Percentiles rank a stretch among this genome's conserved stretches.
Conservation (phyloP, 2,888 invertebrate genomes). For the Rhamphomyia laevipes region DNA sequence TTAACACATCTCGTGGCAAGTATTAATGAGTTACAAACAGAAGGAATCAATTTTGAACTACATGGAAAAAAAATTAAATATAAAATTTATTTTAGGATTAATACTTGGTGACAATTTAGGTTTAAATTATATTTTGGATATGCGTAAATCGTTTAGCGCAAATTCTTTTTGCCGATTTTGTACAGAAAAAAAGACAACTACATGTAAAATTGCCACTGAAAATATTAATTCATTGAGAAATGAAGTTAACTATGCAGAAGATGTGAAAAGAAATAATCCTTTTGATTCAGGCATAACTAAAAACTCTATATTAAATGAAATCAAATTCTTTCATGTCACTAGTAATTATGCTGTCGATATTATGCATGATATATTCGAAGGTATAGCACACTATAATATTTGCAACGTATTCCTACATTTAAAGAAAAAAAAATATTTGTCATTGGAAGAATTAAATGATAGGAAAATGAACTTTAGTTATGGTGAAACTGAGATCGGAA, state of each 20-base stretch:
- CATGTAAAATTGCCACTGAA: slow-evolving; percentile 1
- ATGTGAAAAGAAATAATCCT: not conserved
- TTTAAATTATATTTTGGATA: slow-evolving; percentile 4
- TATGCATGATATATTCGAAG: slow-evolving; percentile 11
- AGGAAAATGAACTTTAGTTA: slow-evolving; percentile 2
- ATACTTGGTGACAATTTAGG: slow-evolving; percentile 5
- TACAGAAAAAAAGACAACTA: not conserved
- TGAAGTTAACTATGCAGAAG: slow-evolving; percentile 2
- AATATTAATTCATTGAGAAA: slow-evolving; percentile 2
- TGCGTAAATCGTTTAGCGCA: slow-evolving; percentile 5
- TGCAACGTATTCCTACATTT: slow-evolving; percentile 8
- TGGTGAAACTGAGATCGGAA: slow-evolving; percentile 7
- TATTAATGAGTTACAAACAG: slow-evolving; percentile 3
- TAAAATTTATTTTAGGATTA: slow-evolving; percentile 3
- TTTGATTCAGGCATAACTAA: not conserved
- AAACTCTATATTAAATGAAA: slow-evolving; percentile 8
- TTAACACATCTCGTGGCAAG: not conserved
- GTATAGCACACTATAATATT: slow-evolving; percentile 7
- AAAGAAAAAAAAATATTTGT: slow-evolving; percentile 3
- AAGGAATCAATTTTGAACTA: slow-evolving; percentile 1
- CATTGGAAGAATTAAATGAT: not conserved
- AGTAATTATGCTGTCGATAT: slow-evolving; percentile 11
- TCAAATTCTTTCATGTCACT: slow-evolving; percentile 10
- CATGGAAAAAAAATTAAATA: not conserved
- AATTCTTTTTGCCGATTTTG: slow-evolving; percentile 9